phyloP scores from a whole-genome alignment of 2,113 vertebrate species.

The Opisthocomus hoazin region DNA sequence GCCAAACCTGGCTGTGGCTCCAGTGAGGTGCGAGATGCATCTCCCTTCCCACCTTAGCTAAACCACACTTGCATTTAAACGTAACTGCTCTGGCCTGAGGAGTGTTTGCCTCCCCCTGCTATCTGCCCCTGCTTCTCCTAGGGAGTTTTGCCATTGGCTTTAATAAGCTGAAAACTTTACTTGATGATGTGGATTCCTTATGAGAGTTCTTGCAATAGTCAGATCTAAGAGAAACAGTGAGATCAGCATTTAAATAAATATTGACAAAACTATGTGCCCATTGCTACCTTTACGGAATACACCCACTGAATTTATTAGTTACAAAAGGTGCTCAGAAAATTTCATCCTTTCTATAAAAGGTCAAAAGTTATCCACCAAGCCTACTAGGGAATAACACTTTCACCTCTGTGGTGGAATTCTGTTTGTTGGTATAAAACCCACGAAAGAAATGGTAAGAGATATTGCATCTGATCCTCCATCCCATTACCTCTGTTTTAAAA shows the following conservation, averaged over 20 bases:
- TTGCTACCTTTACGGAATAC: background rate
- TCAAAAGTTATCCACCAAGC: background rate
- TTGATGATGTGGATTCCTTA: background rate
- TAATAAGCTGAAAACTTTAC: background rate
- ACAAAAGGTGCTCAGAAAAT: background rate
- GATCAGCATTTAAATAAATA: background rate
- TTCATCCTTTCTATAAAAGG: background rate
- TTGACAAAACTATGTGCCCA: background rate
- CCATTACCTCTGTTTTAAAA: background rate
- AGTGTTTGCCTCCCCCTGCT: accelerated
- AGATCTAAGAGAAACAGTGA: background rate
- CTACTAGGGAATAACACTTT: background rate
- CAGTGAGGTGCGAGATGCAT: background rate
- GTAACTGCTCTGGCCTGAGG: accelerated
- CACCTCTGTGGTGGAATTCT: background rate
- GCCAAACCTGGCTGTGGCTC: background rate
- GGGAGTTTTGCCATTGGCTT: background rate
- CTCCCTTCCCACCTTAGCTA: background rate
- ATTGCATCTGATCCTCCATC: background rate
- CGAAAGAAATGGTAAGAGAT: background rate
- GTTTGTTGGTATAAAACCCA: background rate
- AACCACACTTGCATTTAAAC: background rate
- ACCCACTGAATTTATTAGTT: background rate
- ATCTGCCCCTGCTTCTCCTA: accelerated
- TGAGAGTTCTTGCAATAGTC: background rate